These are phyloP conservation scores for Drosophila nannoptera DNA, from an alignment of 1,140 invertebrate species.

Conservation along the genomic window DNA sequence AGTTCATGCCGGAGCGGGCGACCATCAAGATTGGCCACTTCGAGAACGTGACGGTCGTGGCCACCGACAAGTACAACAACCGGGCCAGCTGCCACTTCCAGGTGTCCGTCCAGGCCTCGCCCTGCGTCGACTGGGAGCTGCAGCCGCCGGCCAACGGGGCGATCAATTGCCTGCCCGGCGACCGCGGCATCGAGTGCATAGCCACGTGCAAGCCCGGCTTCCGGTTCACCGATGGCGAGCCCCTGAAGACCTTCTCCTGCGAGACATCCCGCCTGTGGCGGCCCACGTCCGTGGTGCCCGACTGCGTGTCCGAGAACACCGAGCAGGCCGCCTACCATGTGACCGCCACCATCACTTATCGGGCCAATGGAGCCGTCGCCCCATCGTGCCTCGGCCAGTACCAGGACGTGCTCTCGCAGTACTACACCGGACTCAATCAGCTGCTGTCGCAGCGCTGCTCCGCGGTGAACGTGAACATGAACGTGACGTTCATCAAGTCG, in stretches of 20 bases:
- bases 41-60: constrained; percentile 96
- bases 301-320: constrained; percentile 96
- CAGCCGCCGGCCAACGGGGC: constrained; percentile 92
- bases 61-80: constrained; percentile 93
- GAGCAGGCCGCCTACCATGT: constrained; percentile 96
- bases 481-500: constrained; percentile 92
- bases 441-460: constrained; percentile 94
- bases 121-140: constrained; percentile 96
- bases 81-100: constrained; percentile 96
- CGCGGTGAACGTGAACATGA: constrained; percentile 96
- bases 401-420: constrained; percentile 88
- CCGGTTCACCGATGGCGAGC: constrained; percentile 94
- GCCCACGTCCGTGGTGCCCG: constrained; percentile 92
- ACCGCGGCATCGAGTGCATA: constrained; percentile 89
- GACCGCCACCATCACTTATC: constrained; percentile 91
- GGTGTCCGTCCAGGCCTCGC: constrained; percentile 93
- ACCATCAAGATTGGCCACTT: constrained; percentile 93
- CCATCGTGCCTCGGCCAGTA: constrained; percentile 91
- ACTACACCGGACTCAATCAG: constrained; percentile 89
- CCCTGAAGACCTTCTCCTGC: constrained; percentile 91
- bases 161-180: constrained; percentile 90
- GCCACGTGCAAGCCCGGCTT: constrained; percentile 95
- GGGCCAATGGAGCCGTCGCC: constrained; percentile 92
- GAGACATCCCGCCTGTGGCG: constrained; percentile 88
- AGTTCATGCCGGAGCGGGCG: constrained; percentile 91